A percentile compares a stretch with the other conserved stretches of the same genome.
Evolutionary conservation across 2,888 invertebrate genomes (phyloP).

Genomic region (Pristionchus arcanus): DNA sequence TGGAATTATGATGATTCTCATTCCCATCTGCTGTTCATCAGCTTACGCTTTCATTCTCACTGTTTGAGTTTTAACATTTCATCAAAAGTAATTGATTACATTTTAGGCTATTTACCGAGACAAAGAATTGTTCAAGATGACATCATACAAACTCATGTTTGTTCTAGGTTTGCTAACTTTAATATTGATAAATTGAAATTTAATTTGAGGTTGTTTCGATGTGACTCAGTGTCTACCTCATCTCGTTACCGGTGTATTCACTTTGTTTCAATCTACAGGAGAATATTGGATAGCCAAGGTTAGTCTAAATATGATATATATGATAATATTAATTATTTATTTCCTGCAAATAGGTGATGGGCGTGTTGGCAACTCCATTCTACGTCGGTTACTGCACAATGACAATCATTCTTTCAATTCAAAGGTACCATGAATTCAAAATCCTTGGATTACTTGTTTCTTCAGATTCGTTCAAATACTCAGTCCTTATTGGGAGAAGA

Average conservation of each 20-base stretch:
- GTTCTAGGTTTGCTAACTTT: constrained; percentile 58
- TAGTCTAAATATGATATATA: not conserved
- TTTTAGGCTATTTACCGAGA: constrained; percentile 66
- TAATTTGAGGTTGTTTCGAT: constrained; percentile 61
- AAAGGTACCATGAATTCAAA: not conserved
- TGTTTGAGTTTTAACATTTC: not conserved
- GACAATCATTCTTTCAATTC: constrained; percentile 70
- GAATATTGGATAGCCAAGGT: constrained; percentile 67
- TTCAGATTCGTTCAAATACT: constrained; percentile 23
- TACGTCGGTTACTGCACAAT: constrained; percentile 72
- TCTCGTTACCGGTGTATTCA: constrained; percentile 71
- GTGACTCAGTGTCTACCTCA: constrained; percentile 70
- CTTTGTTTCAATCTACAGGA: constrained; percentile 65
- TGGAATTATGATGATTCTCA: constrained; percentile 24
- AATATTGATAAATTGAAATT: not conserved
- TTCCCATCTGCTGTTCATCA: not conserved
- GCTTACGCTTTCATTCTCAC: constrained; percentile 45
- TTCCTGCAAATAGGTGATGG: constrained; percentile 59
- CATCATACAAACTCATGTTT: constrained; percentile 73
- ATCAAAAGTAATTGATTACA: not conserved
- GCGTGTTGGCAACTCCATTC: constrained; percentile 71
- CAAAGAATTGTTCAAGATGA: constrained; percentile 65
- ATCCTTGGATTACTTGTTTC: not conserved
- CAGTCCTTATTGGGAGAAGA: constrained; percentile 8
- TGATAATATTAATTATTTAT: not conserved